Evolutionary conservation across 2,113 vertebrate genomes (phyloP), one percentile per base, ranked within the genome.

Genomic region (Sula dactylatra): DNA sequence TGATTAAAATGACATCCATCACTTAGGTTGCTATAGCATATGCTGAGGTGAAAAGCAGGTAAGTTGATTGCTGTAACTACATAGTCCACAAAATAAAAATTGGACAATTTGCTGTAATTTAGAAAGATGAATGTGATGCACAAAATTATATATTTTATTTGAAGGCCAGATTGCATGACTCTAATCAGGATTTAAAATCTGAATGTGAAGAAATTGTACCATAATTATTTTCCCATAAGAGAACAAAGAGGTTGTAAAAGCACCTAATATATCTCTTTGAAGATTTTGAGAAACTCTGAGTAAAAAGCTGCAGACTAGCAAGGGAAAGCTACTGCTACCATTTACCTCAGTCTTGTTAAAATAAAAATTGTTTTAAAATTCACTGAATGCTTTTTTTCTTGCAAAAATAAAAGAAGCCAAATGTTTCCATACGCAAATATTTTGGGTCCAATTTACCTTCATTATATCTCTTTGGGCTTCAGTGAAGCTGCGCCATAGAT

Each of bases 41-140:
- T 26, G 11, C 49, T 29, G 42, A 96, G 93, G 88, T 93, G 80
- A 94, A 87, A 59, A 93, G 58, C 87, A 91, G 92, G 76, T 95
- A 79, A 90, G 69, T 73, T 95, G 98, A 98, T 97, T 97, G 89
- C 95, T 94, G 58, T 95, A 91, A 97, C 92, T 95, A 83, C 79
- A 72, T 26, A 64, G 94, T 66, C 61, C 87, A 79, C 97, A 96
- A 92, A 97, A 92, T 92, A 91, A 88, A 98, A 98, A 97, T 98
- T 96, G 98, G 95, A 94, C 97, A 97, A 98, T 98, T 98, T 98
- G 93, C 94, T 96, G 94, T 93, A 98, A 98, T 98, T 97, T 97
- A 93, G 73, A 80, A 93, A 96, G 92, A 95, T 95, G 93, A 97
- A 95, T 5, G 9, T 78, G 50, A 92, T 93, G 92, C 50, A 95